Conservation (phyloP, 2,888 invertebrate genomes). For the Agonopterix subpropinquella region DNA sequence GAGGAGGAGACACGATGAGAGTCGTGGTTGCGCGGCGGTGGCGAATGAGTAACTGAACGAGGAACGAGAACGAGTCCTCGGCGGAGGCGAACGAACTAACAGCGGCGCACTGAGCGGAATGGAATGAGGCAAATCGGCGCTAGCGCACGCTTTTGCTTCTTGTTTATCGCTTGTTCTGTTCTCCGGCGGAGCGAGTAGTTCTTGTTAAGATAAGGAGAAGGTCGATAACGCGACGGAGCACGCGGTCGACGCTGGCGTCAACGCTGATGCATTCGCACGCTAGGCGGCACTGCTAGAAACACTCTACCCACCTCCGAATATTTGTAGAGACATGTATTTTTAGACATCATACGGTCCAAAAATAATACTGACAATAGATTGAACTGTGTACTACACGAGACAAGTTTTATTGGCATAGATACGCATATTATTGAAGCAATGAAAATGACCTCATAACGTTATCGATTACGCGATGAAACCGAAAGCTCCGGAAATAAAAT, state of each 20-base stretch:
- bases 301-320: slow-evolving; percentile 25
- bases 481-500: no score
- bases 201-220: slow-evolving; percentile 65
- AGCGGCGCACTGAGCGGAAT: slow-evolving; percentile 48
- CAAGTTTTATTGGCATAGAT: slow-evolving; percentile 15
- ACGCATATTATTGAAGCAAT: slow-evolving; percentile 10
- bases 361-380: slow-evolving; percentile 58
- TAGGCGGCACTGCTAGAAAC: slow-evolving; percentile 7
- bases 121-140: slow-evolving; percentile 69
- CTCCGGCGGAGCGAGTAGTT: slow-evolving; percentile 36
- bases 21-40: slow-evolving; percentile 59
- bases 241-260: slow-evolving; percentile 8
- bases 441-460: slow-evolving; percentile 13
- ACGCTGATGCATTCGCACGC: slow-evolving; percentile 6
- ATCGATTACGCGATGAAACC: no score
- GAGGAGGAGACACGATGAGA: slow-evolving; percentile 50
- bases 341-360: slow-evolving; percentile 52
- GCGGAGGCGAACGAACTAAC: slow-evolving; percentile 55
- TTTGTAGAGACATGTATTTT: slow-evolving; percentile 59
- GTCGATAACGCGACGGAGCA: slow-evolving; percentile 46
- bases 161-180: slow-evolving; percentile 55
- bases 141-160: slow-evolving; percentile 70
- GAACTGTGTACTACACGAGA: slow-evolving; percentile 26
- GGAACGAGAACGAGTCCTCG: slow-evolving; percentile 21
- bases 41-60: slow-evolving; percentile 66